Percentiles rank a stretch among this genome's conserved stretches.
Evolutionary conservation across 2,888 invertebrate genomes (phyloP).

Genomic region (Tetramorium bicarinatum): DNA sequence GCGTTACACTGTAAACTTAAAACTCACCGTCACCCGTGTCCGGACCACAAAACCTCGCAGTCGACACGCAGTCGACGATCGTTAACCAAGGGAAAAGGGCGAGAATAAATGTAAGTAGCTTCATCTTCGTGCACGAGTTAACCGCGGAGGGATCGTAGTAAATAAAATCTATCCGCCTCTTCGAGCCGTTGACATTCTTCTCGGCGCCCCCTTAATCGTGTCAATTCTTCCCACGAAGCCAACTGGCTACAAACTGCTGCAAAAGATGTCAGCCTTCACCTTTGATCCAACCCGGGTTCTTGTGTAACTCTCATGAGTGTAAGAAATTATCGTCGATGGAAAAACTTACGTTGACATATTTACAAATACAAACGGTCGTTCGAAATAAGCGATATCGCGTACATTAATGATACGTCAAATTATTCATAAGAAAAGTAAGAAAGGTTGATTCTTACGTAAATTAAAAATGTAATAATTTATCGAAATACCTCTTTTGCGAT

Average conservation of each 20-base stretch:
- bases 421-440: not conserved
- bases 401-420: not conserved
- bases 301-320: not conserved
- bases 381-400: not conserved
- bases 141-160: constrained; percentile 33
- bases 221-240: constrained; percentile 35
- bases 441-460: not conserved
- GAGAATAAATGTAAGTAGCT: not conserved
- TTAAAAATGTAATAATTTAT: not conserved
- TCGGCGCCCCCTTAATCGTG: constrained; percentile 13
- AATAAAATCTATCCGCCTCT: constrained; percentile 27
- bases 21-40: constrained; percentile 43
- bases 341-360: not conserved
- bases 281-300: not conserved
- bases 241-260: constrained; percentile 11
- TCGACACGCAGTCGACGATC: constrained; percentile 19
- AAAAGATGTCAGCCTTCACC: constrained; percentile 46
- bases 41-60: constrained; percentile 22
- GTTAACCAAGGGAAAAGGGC: constrained; percentile 9
- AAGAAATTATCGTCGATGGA: not conserved
- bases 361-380: not conserved
- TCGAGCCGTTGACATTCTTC: constrained; percentile 44
- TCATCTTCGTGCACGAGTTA: constrained; percentile 46
- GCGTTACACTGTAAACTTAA: not conserved
- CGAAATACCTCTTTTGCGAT: not conserved